phyloP scores from a whole-genome alignment of 2,888 invertebrate genomes.

The Craniophora ligustri region DNA sequence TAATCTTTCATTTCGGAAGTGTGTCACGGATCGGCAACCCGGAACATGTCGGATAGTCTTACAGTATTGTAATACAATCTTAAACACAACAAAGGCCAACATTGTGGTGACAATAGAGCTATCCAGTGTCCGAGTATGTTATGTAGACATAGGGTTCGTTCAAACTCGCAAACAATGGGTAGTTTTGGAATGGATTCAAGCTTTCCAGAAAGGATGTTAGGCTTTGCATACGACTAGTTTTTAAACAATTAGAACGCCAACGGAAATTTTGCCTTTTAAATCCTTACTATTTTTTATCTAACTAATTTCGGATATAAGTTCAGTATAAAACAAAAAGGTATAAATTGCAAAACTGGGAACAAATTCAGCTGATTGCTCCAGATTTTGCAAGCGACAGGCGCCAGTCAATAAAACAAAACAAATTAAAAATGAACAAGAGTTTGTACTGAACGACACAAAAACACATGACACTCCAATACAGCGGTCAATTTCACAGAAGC shows the following conservation, averaged over 20 bases:
- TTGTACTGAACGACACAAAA: conserved; percentile 32
- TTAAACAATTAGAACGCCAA: not conserved
- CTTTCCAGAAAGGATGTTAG: conserved; percentile 44
- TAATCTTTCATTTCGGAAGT: conserved; percentile 40
- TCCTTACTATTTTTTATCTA: too few species aligned
- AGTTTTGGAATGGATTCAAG: conserved; percentile 39
- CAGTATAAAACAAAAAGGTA: not conserved
- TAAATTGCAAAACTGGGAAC: not conserved
- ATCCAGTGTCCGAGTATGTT: conserved; percentile 60
- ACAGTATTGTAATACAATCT: conserved; percentile 65
- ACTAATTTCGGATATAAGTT: too few species aligned
- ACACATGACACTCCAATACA: conserved; percentile 23
- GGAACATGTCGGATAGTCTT: conserved; percentile 44
- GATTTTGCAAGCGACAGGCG: conserved; percentile 17
- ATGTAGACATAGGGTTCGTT: conserved; percentile 42
- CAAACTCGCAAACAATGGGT: conserved; percentile 43
- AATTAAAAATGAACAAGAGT: conserved; percentile 34
- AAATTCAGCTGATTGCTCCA: not conserved
- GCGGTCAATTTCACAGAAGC: conserved; percentile 46
- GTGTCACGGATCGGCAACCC: conserved; percentile 50
- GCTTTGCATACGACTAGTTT: conserved; percentile 9
- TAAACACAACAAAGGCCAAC: conserved; percentile 60
- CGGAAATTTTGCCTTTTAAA: too few species aligned
- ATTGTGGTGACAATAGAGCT: conserved; percentile 66
- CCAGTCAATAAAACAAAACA: conserved; percentile 25